Evolutionary conservation across 2,113 vertebrate species (phyloP), one percentile per base, ranked within the genome.

Genomic region (Melanerpes aurifrons): DNA sequence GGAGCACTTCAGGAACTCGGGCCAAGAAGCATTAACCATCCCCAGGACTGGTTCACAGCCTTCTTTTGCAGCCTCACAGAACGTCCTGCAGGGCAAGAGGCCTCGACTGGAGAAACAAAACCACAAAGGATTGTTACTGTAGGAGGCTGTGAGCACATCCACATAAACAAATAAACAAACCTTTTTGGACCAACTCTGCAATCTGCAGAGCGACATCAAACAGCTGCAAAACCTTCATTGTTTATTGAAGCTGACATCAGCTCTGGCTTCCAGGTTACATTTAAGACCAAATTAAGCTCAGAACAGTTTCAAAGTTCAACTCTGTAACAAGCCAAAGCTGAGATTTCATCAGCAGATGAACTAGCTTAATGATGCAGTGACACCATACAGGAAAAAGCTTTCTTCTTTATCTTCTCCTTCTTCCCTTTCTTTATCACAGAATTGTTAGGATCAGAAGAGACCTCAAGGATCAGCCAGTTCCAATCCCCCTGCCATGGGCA

Each of bases 1-100:
- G 19, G 99, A 99, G 93, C 99, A 99, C 75, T 98, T 98, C 77
- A 99, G 98, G 97, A 99, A 99, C 48, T 98, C 97, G 0, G 99
- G 99, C 99, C 99, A 99, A 57, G 98, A 98, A 83, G 98, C 97
- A 50, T 99, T 99, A 82, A 99, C 98, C 98, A 99, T 98, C 92
- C 98, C 98, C 58, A 99, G 97, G 37, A 99, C 98, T 9, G 98
- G 98, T 58, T 99, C 99, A 75, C 99, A 99, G 40, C 99, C 99
- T 92, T 99, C 98, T 82, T 98, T 98, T 40, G 99, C 99, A 32
- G 98, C 98, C 90, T 99, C 99, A 54, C 99, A 99, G 97, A 99
- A 99, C 0, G 98, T 98, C 40, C 96, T 95, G 37, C 99, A 99
- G 13, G 99, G 99, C 69, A 99, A 96, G 58, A 99, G 94, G 57